Evolutionary conservation across 2,113 vertebrate species (phyloP).

Genomic region (Tor tambroides): DNA sequence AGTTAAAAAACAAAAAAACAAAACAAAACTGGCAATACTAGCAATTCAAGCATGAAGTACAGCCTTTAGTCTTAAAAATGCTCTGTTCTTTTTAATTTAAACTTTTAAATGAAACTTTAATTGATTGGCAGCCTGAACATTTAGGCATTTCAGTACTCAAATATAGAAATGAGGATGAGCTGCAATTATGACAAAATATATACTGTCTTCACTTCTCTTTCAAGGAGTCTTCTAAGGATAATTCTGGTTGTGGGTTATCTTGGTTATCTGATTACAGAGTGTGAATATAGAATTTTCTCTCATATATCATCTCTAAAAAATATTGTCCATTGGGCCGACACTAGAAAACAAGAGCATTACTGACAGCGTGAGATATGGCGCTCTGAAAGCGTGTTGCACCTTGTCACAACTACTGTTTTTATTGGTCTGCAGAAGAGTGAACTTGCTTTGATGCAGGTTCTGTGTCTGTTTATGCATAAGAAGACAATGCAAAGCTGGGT

Average conservation of each 20-base stretch:
- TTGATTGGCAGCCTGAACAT: background rate
- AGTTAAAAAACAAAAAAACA: background rate
- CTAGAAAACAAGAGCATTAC: background rate
- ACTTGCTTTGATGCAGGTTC: background rate
- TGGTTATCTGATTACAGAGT: background rate
- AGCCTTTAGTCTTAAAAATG: background rate
- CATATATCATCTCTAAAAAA: background rate
- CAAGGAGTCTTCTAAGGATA: background rate
- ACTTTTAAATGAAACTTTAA: background rate
- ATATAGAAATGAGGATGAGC: background rate
- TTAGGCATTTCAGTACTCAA: background rate
- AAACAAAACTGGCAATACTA: background rate
- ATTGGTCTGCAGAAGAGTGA: background rate
- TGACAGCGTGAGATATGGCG: background rate
- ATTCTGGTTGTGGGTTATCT: background rate
- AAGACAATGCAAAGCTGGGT: background rate
- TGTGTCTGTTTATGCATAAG: background rate
- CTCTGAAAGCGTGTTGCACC: background rate
- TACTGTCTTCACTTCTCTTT: background rate
- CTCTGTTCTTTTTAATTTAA: background rate
- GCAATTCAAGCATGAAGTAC: background rate
- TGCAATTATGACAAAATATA: background rate
- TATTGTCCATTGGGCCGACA: background rate
- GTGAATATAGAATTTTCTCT: background rate
- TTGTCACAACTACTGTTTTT: background rate